phyloP scores from a whole-genome alignment of 2,113 vertebrate species.

The Genyomyrus donnyi region DNA sequence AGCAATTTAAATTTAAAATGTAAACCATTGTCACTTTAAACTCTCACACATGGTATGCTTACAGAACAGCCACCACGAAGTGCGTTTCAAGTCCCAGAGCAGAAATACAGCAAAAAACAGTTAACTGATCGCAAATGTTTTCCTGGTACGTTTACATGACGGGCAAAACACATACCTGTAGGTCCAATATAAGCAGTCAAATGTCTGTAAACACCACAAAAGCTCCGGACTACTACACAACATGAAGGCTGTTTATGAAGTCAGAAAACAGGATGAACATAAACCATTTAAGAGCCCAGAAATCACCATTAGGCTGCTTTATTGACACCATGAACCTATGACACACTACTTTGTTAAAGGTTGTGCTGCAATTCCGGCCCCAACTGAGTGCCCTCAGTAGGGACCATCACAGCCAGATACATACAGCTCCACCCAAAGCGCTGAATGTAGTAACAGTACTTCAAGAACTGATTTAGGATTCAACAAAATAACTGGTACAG shows the following conservation, averaged over 20 bases:
- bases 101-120: neutral
- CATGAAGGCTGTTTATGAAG: neutral
- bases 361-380: neutral
- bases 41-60: neutral
- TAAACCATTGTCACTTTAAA: neutral
- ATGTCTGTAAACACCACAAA: neutral
- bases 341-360: neutral
- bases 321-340: neutral
- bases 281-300: neutral
- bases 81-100: neutral
- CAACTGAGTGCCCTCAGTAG: neutral
- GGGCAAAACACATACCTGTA: neutral
- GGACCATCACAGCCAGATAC: neutral
- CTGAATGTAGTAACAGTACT: neutral
- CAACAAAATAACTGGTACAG: neutral
- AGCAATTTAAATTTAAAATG: neutral
- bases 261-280: neutral
- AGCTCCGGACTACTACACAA: neutral
- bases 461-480: neutral
- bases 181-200: neutral
- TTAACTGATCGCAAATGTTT: neutral
- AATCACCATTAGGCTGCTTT: neutral
- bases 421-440: neutral
- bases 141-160: neutral
- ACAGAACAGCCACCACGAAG: neutral